A percentile compares a stretch with the other conserved stretches of the same genome.
Conservation (phyloP, 2,113 vertebrate genomes). For the Noturus placidus region DNA sequence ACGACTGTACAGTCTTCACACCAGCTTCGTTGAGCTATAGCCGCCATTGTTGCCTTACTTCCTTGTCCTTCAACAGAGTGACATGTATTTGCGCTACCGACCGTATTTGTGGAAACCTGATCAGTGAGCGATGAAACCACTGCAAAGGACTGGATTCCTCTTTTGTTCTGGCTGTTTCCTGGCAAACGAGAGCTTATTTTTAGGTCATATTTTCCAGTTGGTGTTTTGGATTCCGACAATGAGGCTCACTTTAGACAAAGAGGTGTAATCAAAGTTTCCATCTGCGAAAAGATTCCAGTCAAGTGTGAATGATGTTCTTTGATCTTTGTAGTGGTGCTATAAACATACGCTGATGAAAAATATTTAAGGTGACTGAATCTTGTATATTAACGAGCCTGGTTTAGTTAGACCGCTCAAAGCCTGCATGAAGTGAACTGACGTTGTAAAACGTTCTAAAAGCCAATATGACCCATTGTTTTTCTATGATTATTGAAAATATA, state of each 20-base stretch:
- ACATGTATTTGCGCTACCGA: conserved; percentile 62
- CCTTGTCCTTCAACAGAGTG: conserved; percentile 66
- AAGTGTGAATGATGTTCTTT: background rate
- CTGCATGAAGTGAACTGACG: background rate
- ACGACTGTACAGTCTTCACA: conserved; percentile 19
- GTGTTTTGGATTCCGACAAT: conserved; percentile 57
- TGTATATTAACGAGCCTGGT: background rate
- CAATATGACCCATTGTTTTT: background rate
- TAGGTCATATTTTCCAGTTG: conserved; percentile 65
- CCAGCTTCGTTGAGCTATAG: conserved; percentile 41
- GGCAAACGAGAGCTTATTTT: conserved; percentile 62
- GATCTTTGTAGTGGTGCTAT: background rate
- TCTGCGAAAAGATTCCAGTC: conserved; percentile 59
- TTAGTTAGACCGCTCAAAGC: background rate
- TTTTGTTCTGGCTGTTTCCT: conserved; percentile 64
- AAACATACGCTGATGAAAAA: background rate
- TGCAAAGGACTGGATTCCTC: conserved; percentile 56
- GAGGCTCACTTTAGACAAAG: conserved; percentile 59
- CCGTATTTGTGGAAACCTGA: conserved; percentile 68
- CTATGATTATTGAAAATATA: background rate
- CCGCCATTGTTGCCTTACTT: conserved; percentile 59
- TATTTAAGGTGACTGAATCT: background rate
- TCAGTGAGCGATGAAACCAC: conserved; percentile 65
- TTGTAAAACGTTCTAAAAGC: background rate
- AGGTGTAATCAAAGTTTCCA: conserved; percentile 49